Percentiles rank a stretch among this genome's conserved stretches.
Conservation (phyloP, 2,888 invertebrate species). For the Drosophila helvetica region DNA sequence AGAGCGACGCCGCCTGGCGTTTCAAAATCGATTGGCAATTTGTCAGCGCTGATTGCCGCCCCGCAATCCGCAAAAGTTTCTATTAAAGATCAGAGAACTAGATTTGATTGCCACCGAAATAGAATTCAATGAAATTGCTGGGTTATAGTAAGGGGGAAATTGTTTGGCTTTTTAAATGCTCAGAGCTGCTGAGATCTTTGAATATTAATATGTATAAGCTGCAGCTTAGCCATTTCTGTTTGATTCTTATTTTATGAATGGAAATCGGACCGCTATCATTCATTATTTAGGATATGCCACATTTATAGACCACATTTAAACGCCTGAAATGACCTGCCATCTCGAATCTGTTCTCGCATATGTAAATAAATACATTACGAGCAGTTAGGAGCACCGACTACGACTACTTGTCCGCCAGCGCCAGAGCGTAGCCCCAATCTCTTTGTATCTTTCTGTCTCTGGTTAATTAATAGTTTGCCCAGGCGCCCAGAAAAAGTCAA, state of each 20-base stretch:
- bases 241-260: too few relatives aligned
- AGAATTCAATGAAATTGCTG: conserved; percentile 10
- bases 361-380: too few relatives aligned
- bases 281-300: too few relatives aligned
- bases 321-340: too few relatives aligned
- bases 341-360: too few relatives aligned
- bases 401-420: background rate
- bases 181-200: too few relatives aligned
- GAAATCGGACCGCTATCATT: too few relatives aligned
- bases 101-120: conserved; percentile 22
- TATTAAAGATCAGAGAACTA: conserved; percentile 30
- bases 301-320: too few relatives aligned
- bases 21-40: conserved; percentile 52
- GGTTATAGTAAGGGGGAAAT: too few relatives aligned
- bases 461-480: conserved; percentile 48
- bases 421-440: background rate
- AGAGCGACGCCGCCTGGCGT: conserved; percentile 32
- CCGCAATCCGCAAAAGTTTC: conserved; percentile 18
- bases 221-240: too few relatives aligned
- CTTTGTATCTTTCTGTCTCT: background rate
- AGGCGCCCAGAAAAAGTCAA: conserved; percentile 18
- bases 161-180: too few relatives aligned
- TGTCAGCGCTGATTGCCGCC: conserved; percentile 42
- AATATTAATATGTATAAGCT: too few relatives aligned
- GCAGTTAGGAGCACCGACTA: background rate